Percentiles rank a stretch among this genome's conserved stretches.
phyloP scores from a whole-genome alignment of 1,140 invertebrate genomes.

The Daktulosphaira vitifoliae region DNA sequence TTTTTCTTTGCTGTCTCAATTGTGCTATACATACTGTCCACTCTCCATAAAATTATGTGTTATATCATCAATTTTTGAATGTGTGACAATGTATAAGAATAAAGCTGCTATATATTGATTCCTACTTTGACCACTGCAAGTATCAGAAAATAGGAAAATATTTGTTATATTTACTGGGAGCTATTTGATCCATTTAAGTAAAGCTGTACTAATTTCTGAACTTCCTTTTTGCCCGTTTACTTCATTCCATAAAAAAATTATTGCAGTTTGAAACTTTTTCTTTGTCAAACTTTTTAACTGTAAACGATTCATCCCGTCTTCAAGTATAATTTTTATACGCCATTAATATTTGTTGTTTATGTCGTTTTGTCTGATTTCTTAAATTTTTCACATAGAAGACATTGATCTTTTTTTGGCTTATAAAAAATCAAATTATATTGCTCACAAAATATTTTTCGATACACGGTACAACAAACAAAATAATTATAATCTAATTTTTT shows the following conservation, averaged over 20 bases:
- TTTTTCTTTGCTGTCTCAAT: slow-evolving; percentile 34
- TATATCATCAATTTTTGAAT: background rate
- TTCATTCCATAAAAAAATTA: slow-evolving; percentile 38
- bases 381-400: too few species aligned
- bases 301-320: slow-evolving; percentile 7
- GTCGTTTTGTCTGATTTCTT: too few species aligned
- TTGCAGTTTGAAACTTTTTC: too few species aligned
- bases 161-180: too few species aligned
- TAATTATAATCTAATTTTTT: background rate
- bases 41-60: slow-evolving; percentile 11
- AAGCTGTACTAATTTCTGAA: too few species aligned
- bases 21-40: slow-evolving; percentile 22
- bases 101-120: too few species aligned
- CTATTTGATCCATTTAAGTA: slow-evolving; percentile 34
- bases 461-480: slow-evolving; percentile 34
- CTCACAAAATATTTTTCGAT: too few species aligned
- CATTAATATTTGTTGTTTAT: too few species aligned
- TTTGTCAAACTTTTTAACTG: background rate
- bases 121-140: slow-evolving; percentile 43
- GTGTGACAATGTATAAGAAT: too few species aligned
- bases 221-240: slow-evolving; percentile 38
- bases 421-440: too few species aligned
- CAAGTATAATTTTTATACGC: slow-evolving; percentile 15
- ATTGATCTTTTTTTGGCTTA: too few species aligned
- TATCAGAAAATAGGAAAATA: slow-evolving; percentile 40